These are phyloP conservation scores for Capreolus pygargus DNA, from an alignment of 2,113 vertebrate genomes.

Conservation along the genomic window DNA sequence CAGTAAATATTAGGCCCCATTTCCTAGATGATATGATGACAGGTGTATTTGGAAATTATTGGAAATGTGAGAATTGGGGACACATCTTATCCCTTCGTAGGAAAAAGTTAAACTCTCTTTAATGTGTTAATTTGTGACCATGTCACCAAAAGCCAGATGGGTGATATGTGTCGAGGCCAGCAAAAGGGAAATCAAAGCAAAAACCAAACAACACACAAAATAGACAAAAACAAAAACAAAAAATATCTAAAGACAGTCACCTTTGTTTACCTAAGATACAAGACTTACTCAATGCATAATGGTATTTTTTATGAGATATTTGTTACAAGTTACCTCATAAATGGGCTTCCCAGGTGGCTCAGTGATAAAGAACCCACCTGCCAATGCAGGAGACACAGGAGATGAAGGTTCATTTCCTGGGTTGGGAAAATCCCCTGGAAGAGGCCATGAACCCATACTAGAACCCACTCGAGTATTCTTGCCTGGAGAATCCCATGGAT, in stretches of 20 bases:
- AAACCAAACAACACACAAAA: not conserved
- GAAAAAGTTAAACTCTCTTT: not conserved
- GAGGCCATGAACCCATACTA: not conserved
- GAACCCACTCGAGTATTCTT: not conserved
- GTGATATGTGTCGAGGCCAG: not conserved
- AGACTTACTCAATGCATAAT: not conserved
- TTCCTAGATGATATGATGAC: not conserved
- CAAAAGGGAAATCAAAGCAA: not conserved
- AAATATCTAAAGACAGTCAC: not conserved
- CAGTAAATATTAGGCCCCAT: not conserved
- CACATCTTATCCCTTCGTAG: not conserved
- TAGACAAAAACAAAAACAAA: not conserved
- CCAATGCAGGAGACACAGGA: not conserved
- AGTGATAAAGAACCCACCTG: not conserved
- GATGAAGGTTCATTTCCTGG: not conserved
- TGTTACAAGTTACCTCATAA: conserved; percentile 53
- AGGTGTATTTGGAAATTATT: not conserved
- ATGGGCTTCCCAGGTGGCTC: not conserved
- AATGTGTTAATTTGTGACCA: not conserved
- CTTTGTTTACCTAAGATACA: not conserved
- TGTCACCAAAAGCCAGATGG: not conserved
- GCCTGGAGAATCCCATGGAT: not conserved
- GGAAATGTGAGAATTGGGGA: not conserved
- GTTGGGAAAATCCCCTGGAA: not conserved
- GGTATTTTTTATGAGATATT: conserved; percentile 10